Base-by-base conservation (phyloP, 2,113 vertebrate genomes). In the Irena cyanogastra region DNA sequence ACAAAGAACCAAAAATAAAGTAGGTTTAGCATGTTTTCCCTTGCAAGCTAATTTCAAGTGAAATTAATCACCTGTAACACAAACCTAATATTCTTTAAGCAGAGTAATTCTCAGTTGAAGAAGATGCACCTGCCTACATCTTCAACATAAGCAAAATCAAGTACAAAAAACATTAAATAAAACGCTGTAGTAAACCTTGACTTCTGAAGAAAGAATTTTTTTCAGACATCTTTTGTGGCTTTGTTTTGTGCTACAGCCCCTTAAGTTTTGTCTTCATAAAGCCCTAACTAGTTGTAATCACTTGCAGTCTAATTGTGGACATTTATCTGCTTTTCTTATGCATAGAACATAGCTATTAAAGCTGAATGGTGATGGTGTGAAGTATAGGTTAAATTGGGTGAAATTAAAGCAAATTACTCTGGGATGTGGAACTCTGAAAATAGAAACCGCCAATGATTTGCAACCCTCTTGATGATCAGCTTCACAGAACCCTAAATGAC, bases 331-430 rank as follows among this genome's bases (percentile, higher is more conserved):
- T 98, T 98, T 98, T 98, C 98, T 98, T 97, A 97, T 98, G 98
- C 98, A 99, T 98, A 98, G 98, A 98, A 99, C 98, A 97, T 97
- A 96, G 98, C 98, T 98, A 98, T 98, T 98, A 98, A 98, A 98
- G 98, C 97, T 99, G 98, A 99, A 99, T 99, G 97, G 98, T 98
- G 98, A 98, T 98, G 98, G 98, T 98, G 98, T 98, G 98, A 99
- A 99, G 98, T 98, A 98, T 98, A 98, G 98, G 98, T 99, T 99
- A 99, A 99, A 99, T 99, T 99, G 99, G 98, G 98, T 98, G 98
- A 99, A 99, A 99, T 99, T 98, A 99, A 99, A 98, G 98, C 98
- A 99, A 99, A 99, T 99, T 99, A 99, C 98, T 98, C 98, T 97
- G 98, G 98, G 98, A 99, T 98, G 98, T 98, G 98, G 98, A 98